Evolutionary conservation across 2,888 invertebrate species (phyloP), one percentile per base, ranked within the genome.

Genomic region (Onchidella celtica): DNA sequence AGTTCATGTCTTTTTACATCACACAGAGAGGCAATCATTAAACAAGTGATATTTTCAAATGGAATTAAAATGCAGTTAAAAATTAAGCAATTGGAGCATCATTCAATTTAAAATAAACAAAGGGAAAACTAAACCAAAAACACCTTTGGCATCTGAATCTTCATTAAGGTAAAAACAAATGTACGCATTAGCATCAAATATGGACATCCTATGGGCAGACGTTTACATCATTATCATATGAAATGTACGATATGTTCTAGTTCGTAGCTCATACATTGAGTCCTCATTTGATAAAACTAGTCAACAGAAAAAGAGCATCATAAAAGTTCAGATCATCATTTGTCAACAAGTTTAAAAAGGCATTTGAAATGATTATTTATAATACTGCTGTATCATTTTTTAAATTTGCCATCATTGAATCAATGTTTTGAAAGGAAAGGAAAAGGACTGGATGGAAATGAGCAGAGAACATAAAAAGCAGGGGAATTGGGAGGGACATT

Each of bases 261-360:
- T 68, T 68, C 55, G 6, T 29, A 9, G 32, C 34, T 32, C 29
- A 66, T 66, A 68, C 36, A 29, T 24, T 27, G 38, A 61, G 27
- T 66, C 32, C 32, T 32, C 27, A 66, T 4, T 3, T 66, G 11
- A 66, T 29, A n/a, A 36, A 32, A 57, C 27, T 47, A 34, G 47
- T 27, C 1, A 66, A 77, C 57, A 81, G 9, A 72, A 38, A 75
- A 38, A n/a, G 65, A n/a, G 36, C 59, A 75, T 80, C 14, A 32
- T 65, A 79, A 79, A 32, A 79, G 24, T 75, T 75, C 81, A 81
- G 81, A 81, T 75, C 75, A 75, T 38, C 38, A 75, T 75, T 11
- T 40, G 38, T 55, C 72, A 79, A 72, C 65, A 65, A n/a, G 55
- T 65, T 61, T 9, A 74, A 74, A 40, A 74, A 38, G 55, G 38